Evolutionary conservation across 2,888 invertebrate species (phyloP).

Genomic region (Cybosia mesomella): DNA sequence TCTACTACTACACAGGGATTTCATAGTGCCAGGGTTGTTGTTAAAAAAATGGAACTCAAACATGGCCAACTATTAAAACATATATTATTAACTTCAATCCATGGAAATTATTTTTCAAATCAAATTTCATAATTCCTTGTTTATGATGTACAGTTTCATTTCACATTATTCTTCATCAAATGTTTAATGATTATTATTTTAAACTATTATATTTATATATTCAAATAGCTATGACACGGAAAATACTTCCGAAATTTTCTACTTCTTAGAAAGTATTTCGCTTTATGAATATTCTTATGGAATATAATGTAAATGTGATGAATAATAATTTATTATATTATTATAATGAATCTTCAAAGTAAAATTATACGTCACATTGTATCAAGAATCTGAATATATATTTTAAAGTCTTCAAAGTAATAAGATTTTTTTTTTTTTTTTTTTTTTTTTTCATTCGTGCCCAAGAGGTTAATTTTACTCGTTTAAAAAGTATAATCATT

Average conservation of each 20-base stretch:
- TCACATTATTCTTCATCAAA: slow-evolving; percentile 1
- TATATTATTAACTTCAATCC: too few relatives aligned
- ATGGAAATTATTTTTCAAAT: too few relatives aligned
- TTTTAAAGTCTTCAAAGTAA: neutral
- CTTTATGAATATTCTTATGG: slow-evolving; percentile 24
- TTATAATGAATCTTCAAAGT: slow-evolving; percentile 25
- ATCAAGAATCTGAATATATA: slow-evolving; percentile 2
- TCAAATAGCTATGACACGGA: slow-evolving; percentile 19
- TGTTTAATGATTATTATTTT: slow-evolving; percentile 11
- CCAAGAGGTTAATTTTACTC: neutral
- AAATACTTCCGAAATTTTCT: slow-evolving; percentile 3
- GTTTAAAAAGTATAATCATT: neutral
- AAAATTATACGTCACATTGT: slow-evolving; percentile 14
- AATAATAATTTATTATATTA: slow-evolving; percentile 30
- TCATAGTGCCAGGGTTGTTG: too few relatives aligned
- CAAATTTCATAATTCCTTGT: too few relatives aligned
- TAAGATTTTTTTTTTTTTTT: neutral
- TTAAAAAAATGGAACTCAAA: too few relatives aligned
- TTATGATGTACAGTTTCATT: too few relatives aligned
- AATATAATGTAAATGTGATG: slow-evolving; percentile 1
- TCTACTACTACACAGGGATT: too few relatives aligned
- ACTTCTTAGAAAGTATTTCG: slow-evolving; percentile 14
- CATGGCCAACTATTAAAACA: too few relatives aligned
- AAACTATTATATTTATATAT: slow-evolving; percentile 13
- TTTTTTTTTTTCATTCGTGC: too few relatives aligned